Evolutionary conservation across 2,797 vertebrate genomes (phyloP), one percentile per base, ranked within the genome.

Genomic region (Spinibarbus caldwelli): DNA sequence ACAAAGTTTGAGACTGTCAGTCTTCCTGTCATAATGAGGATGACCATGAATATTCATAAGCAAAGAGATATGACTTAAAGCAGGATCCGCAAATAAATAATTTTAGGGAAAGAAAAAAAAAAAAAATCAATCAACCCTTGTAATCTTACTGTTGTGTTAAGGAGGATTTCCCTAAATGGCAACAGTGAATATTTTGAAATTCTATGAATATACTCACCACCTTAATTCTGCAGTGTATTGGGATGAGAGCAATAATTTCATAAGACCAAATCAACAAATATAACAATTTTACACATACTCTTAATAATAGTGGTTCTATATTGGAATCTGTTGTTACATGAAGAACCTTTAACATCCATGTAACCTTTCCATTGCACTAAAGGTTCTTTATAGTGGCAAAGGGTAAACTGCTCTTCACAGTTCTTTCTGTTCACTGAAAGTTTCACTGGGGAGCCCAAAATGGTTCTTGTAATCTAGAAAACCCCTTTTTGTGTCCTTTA

Each of bases 21-120:
- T 49, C 59, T 76, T 66, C 36, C 15, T 52, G 82, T 71, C 36
- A 78, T 85, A 85, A 79, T 78, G 76, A 85, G 66, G 52, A 47
- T 70, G 66, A 17, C 1, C 47, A 70, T 85, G 49, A 85, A 71
- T 85, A 79, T 79, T 71, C 76, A 79, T 62, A 15, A 38, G 62
- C 43, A 41, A 83, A 83, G 57, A 47, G 59, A 78, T 76, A 73
- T 68, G n/a, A 73, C 26, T 67, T 68, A 49, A 34, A 73, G 43
- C n/a, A 36, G 5, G 21, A n/a, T n/a, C 9, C 8, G 5, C 5
- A 36, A 64, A 75, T 17, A n/a, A 29, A 78, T 62, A 17, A 29
- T 78, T 62, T 45, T 78, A 19, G 45, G 5, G n/a, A 82, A 62
- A n/a, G n/a, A n/a, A n/a, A n/a, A n/a, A n/a, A n/a, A n/a, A n/a